Conservation (phyloP, 1,140 invertebrate species). For the Psix sp. region DNA sequence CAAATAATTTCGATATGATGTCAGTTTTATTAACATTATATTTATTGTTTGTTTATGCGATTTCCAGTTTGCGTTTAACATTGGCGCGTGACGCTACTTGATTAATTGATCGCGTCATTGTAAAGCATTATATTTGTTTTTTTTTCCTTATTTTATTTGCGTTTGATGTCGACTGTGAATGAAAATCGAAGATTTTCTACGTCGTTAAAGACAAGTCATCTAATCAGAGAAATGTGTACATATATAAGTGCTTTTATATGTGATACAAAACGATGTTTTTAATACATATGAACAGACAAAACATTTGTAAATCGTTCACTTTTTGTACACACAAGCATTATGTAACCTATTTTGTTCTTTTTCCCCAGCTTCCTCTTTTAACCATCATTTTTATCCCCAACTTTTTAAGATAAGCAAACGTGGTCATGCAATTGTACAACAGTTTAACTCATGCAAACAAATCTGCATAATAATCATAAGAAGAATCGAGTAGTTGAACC, state of each 20-base stretch:
- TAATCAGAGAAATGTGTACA: slow-evolving; percentile 65
- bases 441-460: slow-evolving; percentile 71
- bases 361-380: slow-evolving; percentile 2
- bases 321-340: slow-evolving; percentile 73
- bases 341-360: slow-evolving; percentile 30
- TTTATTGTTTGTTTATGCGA: too few species aligned
- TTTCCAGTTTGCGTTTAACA: too few species aligned
- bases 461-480: too few species aligned
- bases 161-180: slow-evolving; percentile 7
- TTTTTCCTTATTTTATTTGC: not conserved
- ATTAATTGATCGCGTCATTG: not conserved
- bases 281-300: slow-evolving; percentile 70
- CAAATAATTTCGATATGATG: too few species aligned
- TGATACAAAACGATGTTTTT: slow-evolving; percentile 74
- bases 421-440: slow-evolving; percentile 74
- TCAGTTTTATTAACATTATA: too few species aligned
- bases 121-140: not conserved
- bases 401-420: slow-evolving; percentile 18
- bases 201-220: slow-evolving; percentile 3
- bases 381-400: slow-evolving; percentile 31
- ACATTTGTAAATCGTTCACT: slow-evolving; percentile 72
- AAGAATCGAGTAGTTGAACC: slow-evolving; percentile 36
- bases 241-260: slow-evolving; percentile 76
- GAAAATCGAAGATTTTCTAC: slow-evolving; percentile 27
- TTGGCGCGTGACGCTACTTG: too few species aligned